Percentiles rank a stretch among this genome's conserved stretches.
phyloP scores from a whole-genome alignment of 2,888 invertebrate genomes.

The Matsumyia berberina region DNA sequence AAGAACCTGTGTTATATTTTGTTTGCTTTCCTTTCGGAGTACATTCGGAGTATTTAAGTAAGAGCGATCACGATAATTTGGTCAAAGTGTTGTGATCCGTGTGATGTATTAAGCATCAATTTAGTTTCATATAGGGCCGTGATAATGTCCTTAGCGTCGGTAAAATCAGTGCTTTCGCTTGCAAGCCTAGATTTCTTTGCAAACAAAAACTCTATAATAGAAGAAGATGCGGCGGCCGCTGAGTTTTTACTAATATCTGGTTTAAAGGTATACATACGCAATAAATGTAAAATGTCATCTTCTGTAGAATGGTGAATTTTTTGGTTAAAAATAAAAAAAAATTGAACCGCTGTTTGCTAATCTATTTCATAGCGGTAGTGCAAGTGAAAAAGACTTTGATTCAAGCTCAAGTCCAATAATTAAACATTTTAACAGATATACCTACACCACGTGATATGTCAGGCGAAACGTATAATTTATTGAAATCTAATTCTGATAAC shows the following conservation, averaged over 20 bases:
- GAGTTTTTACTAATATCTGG: constrained; percentile 23
- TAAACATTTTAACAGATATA: too few relatives aligned
- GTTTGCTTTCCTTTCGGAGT: not conserved
- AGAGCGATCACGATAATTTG: not conserved
- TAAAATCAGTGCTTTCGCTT: constrained; percentile 45
- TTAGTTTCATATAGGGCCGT: constrained; percentile 3
- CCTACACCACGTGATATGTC: not conserved
- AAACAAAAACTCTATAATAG: constrained; percentile 8
- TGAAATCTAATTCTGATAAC: too few relatives aligned
- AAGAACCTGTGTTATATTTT: constrained; percentile 45
- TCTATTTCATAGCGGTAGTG: not conserved
- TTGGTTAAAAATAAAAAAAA: too few relatives aligned
- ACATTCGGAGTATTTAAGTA: constrained; percentile 52
- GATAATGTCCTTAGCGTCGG: constrained; percentile 41
- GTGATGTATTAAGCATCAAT: constrained; percentile 41
- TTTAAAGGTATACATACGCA: constrained; percentile 28
- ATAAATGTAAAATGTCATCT: not conserved
- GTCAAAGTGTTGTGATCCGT: constrained; percentile 44
- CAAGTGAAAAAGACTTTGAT: not conserved
- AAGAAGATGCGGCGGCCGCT: constrained; percentile 33
- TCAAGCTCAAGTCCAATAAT: too few relatives aligned
- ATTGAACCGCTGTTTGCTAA: too few relatives aligned
- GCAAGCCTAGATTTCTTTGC: constrained; percentile 44
- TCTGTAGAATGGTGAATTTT: too few relatives aligned
- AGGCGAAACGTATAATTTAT: constrained; percentile 7